Evolutionary conservation across 2,113 vertebrate species (phyloP).

Genomic region (Scolopax mira): DNA sequence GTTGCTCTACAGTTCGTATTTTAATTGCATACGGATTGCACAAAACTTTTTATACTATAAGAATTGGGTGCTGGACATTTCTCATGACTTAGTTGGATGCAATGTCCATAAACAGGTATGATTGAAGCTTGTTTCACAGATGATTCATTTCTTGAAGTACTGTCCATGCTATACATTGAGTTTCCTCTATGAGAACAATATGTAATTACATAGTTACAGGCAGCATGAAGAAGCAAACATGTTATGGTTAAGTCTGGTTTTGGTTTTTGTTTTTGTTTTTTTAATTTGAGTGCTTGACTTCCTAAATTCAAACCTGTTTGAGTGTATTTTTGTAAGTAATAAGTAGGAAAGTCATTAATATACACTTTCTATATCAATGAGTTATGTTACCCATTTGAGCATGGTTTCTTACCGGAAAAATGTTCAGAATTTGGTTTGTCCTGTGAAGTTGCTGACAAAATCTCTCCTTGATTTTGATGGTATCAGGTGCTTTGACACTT

Average conservation of each 20-base stretch:
- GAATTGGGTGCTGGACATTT: not conserved
- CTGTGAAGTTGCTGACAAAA: not conserved
- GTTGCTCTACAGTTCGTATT: not conserved
- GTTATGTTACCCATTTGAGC: not conserved
- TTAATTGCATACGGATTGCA: not conserved
- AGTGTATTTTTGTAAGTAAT: not conserved
- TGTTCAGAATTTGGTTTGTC: not conserved
- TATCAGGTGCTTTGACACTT: not conserved
- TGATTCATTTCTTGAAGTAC: slow-evolving; percentile 24
- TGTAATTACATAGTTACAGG: not conserved
- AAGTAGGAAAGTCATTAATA: not conserved
- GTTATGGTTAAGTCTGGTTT: not conserved
- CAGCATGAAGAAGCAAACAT: not conserved
- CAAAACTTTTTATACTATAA: not conserved
- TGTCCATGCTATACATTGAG: accelerated
- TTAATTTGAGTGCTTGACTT: not conserved
- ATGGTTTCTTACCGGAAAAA: not conserved
- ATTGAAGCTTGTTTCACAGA: not conserved
- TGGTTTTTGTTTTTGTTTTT: not conserved
- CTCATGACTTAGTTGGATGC: not conserved
- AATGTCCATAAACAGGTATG: not conserved
- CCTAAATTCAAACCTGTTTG: not conserved
- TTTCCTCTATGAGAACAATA: not conserved
- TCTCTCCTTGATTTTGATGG: not conserved
- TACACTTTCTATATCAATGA: accelerated